Percentiles rank a stretch among this genome's conserved stretches.
These are phyloP conservation scores for Nomada fabriciana DNA, from an alignment of 2,888 invertebrate genomes.

Conservation along the genomic window DNA sequence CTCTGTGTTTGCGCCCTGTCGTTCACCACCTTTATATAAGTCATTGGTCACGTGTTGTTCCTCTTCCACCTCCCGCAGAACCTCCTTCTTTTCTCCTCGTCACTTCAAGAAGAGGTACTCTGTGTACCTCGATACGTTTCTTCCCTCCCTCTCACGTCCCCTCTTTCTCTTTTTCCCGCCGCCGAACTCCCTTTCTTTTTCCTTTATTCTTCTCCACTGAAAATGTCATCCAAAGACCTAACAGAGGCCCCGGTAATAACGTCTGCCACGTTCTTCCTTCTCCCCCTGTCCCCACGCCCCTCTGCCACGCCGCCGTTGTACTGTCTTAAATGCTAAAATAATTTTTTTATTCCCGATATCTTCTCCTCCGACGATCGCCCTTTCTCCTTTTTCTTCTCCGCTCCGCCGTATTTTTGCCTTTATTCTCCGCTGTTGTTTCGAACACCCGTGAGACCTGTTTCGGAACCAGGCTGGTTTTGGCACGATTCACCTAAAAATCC, in stretches of 20 bases:
- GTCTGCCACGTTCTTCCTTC: conserved; percentile 21
- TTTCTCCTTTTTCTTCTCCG: not conserved
- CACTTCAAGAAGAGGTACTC: conserved; percentile 68
- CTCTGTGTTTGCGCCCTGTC: conserved; percentile 82
- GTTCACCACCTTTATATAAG: conserved; percentile 84
- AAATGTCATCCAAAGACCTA: conserved; percentile 75
- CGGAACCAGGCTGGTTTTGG: conserved; percentile 35
- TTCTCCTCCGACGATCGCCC: not conserved
- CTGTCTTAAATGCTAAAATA: conserved; percentile 43
- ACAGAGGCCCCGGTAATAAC: conserved; percentile 50
- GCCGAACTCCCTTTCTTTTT: conserved; percentile 41
- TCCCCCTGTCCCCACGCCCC: not conserved
- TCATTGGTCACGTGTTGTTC: conserved; percentile 83
- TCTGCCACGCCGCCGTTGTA: not conserved
- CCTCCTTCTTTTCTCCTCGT: conserved; percentile 64
- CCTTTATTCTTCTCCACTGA: conserved; percentile 66
- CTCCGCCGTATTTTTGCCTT: conserved; percentile 3
- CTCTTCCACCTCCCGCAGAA: conserved; percentile 66
- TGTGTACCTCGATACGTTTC: conserved; percentile 72
- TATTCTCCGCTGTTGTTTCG: not conserved
- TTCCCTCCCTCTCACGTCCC: conserved; percentile 45
- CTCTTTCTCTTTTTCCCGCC: conserved; percentile 31
- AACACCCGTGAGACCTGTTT: conserved; percentile 60
- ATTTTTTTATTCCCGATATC: conserved; percentile 43
- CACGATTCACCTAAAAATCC: conserved; percentile 26